Evolutionary conservation across 1,140 invertebrate species (phyloP).

Genomic region (Drosophila malerkotliana): DNA sequence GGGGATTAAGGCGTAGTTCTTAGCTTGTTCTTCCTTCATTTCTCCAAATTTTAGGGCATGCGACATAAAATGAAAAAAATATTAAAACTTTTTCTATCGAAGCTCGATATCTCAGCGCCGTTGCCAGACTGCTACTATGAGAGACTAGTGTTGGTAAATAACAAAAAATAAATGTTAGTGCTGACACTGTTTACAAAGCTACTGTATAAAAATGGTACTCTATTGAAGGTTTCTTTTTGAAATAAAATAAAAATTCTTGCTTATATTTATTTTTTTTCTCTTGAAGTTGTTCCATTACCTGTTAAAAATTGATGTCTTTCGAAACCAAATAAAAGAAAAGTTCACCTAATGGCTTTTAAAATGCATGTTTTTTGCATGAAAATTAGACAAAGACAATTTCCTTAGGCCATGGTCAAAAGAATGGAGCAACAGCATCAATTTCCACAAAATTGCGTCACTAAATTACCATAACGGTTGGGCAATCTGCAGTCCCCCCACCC

Average conservation of each 20-base stretch:
- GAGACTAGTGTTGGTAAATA: not conserved
- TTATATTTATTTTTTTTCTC: too few species aligned
- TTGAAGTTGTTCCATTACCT: not conserved
- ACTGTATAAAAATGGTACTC: not conserved
- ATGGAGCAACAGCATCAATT: conserved; percentile 68
- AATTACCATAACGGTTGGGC: conserved; percentile 68
- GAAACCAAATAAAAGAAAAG: conserved; percentile 6
- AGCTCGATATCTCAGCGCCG: conserved; percentile 12
- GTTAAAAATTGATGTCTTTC: not conserved
- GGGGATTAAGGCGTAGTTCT: not conserved
- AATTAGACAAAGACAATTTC: conserved; percentile 23
- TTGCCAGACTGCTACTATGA: conserved; percentile 17
- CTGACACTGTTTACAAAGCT: not conserved
- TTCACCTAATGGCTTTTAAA: conserved; percentile 36
- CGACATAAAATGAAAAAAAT: not conserved
- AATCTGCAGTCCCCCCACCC: conserved; percentile 1
- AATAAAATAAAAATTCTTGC: too few species aligned
- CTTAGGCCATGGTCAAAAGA: conserved; percentile 20
- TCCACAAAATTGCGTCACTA: conserved; percentile 72
- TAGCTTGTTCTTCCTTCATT: not conserved
- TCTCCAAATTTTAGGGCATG: not conserved
- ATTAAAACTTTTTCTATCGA: conserved; percentile 17
- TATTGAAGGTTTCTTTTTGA: too few species aligned
- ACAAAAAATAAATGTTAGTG: not conserved
- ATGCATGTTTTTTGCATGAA: conserved; percentile 7